Percentiles rank a stretch among this genome's conserved stretches.
Evolutionary conservation across 2,888 invertebrate species (phyloP).

Genomic region (Lepidonotus clava): DNA sequence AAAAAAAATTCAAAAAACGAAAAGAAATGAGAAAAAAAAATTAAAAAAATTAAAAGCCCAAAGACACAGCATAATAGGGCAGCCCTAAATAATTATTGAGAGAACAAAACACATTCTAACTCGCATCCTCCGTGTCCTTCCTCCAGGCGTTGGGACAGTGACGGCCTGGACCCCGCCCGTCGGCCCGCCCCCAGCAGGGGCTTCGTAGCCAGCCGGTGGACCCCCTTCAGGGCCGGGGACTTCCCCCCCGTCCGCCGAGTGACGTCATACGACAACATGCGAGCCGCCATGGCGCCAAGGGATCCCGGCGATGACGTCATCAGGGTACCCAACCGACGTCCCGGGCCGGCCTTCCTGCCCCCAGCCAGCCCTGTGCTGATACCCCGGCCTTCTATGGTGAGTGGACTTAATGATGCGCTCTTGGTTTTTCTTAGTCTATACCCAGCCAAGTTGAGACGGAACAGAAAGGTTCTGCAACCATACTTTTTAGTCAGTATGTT

Average conservation of each 20-base stretch:
- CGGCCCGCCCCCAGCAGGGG: too few species aligned
- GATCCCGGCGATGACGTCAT: background rate
- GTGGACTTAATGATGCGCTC: too few species aligned
- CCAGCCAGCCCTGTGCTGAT: background rate
- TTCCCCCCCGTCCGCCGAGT: background rate
- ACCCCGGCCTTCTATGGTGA: background rate
- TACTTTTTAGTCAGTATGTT: background rate
- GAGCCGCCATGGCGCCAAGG: conserved; percentile 13
- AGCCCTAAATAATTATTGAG: background rate
- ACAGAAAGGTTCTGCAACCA: background rate
- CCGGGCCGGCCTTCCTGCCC: background rate
- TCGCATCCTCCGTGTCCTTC: background rate
- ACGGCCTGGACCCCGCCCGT: conserved; percentile 18
- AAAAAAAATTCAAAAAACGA: background rate
- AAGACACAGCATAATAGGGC: background rate
- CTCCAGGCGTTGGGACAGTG: conserved; percentile 5
- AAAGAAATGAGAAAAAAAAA: background rate
- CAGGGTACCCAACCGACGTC: background rate
- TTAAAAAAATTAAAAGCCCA: background rate
- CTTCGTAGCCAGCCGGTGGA: conserved; percentile 12
- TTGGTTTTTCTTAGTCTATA: too few species aligned
- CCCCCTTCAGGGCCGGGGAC: background rate
- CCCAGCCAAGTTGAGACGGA: too few species aligned
- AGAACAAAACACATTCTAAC: background rate
- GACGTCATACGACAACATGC: conserved; percentile 31